Percentiles rank a stretch among this genome's conserved stretches.
These are phyloP conservation scores for Scleropages formosus DNA, from an alignment of 2,797 vertebrate species.

Conservation along the genomic window DNA sequence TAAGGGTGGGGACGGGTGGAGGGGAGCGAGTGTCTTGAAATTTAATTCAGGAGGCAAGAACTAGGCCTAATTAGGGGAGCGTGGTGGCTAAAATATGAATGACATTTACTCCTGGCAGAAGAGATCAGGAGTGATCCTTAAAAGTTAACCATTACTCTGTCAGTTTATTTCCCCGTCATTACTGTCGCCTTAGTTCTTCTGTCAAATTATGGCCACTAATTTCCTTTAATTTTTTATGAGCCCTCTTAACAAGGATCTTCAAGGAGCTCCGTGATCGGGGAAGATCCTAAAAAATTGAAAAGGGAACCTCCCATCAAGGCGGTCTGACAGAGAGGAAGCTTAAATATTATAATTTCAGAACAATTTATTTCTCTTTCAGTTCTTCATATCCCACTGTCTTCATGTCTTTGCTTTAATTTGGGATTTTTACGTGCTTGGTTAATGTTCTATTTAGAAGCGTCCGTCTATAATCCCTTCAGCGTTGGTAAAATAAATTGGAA, in stretches of 20 bases:
- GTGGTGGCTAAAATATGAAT: slow-evolving; percentile 87
- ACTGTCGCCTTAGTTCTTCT: slow-evolving; percentile 89
- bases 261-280: slow-evolving; percentile 87
- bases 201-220: slow-evolving; percentile 74
- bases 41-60: slow-evolving; percentile 84
- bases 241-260: slow-evolving; percentile 82
- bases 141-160: slow-evolving; percentile 84
- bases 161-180: slow-evolving; percentile 86
- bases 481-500: too few relatives aligned
- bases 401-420: not conserved
- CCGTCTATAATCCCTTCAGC: too few relatives aligned
- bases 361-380: slow-evolving; percentile 84
- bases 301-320: slow-evolving; percentile 72
- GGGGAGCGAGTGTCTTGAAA: slow-evolving; percentile 65
- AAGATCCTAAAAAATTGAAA: slow-evolving; percentile 80
- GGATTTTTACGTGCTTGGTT: not conserved
- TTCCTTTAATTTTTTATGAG: slow-evolving; percentile 80
- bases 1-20: slow-evolving; percentile 52
- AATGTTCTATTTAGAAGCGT: too few relatives aligned
- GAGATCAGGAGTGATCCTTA: slow-evolving; percentile 64
- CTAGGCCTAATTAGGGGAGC: slow-evolving; percentile 81
- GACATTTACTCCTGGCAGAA: slow-evolving; percentile 86
- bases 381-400: slow-evolving; percentile 68
- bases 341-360: slow-evolving; percentile 80
- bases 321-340: slow-evolving; percentile 67